phyloP scores from a whole-genome alignment of 2,797 vertebrate genomes.

The Sebastiscus albofasciatus region DNA sequence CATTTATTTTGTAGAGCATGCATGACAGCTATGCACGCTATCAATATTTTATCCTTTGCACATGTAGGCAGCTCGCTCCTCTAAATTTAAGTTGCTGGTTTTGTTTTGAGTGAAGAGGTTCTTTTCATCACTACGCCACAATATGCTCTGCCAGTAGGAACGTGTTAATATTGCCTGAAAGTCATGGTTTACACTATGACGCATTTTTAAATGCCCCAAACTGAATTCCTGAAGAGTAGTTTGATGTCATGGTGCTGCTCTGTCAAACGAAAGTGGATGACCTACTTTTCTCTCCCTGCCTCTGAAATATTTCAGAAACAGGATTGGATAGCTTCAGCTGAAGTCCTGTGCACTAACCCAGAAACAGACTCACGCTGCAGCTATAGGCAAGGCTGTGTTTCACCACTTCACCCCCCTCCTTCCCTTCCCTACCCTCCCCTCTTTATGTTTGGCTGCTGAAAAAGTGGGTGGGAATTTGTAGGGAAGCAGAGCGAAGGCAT shows the following conservation, averaged over 20 bases:
- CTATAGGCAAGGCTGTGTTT: slow-evolving; percentile 79
- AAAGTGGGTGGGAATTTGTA: slow-evolving; percentile 77
- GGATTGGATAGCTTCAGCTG: slow-evolving; percentile 80
- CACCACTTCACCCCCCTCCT: slow-evolving; percentile 40
- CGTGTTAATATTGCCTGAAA: slow-evolving; percentile 44
- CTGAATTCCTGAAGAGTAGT: slow-evolving; percentile 79
- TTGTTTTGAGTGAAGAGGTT: slow-evolving; percentile 1
- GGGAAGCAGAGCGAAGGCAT: slow-evolving; percentile 69
- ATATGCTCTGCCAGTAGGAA: slow-evolving; percentile 14
- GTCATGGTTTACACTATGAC: slow-evolving; percentile 62
- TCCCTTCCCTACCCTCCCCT: slow-evolving; percentile 15
- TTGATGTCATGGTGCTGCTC: slow-evolving; percentile 74
- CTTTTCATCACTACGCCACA: background rate
- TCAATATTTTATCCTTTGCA: slow-evolving; percentile 63
- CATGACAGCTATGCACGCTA: slow-evolving; percentile 38
- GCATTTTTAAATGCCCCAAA: slow-evolving; percentile 74
- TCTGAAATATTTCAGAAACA: slow-evolving; percentile 83
- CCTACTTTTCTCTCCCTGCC: slow-evolving; percentile 78
- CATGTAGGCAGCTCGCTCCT: slow-evolving; percentile 30
- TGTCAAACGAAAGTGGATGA: slow-evolving; percentile 82
- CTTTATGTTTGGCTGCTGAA: slow-evolving; percentile 74
- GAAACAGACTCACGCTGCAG: slow-evolving; percentile 76
- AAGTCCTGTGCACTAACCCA: slow-evolving; percentile 84
- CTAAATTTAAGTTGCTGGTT: slow-evolving; percentile 21
- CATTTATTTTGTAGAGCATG: slow-evolving; percentile 58